These are phyloP conservation scores for Nomia melanderi DNA, from an alignment of 1,140 invertebrate species.

Conservation along the genomic window DNA sequence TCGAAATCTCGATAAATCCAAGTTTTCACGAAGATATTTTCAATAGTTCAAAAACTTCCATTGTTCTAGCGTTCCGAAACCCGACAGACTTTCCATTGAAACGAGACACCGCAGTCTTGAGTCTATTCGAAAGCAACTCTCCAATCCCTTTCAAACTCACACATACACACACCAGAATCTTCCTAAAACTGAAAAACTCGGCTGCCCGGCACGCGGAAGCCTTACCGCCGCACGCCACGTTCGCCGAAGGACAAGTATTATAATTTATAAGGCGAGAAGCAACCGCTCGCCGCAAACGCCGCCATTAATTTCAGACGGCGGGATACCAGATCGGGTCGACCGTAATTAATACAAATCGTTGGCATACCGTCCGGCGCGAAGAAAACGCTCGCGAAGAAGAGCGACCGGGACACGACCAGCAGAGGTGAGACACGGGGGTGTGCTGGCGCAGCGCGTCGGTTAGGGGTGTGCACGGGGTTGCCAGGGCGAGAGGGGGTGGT, in stretches of 20 bases:
- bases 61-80: too few relatives aligned
- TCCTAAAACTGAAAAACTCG: too few relatives aligned
- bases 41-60: too few relatives aligned
- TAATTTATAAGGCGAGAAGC: constrained; percentile 12
- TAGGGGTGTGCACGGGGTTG: not conserved
- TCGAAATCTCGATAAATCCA: too few relatives aligned
- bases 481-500: too few relatives aligned
- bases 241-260: constrained; percentile 41
- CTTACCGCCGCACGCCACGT: constrained; percentile 13
- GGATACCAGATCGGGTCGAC: constrained; percentile 33
- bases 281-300: constrained; percentile 22
- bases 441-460: not conserved
- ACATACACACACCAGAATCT: too few relatives aligned
- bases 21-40: too few relatives aligned
- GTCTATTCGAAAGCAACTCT: too few relatives aligned
- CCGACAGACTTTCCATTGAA: too few relatives aligned
- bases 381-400: constrained; percentile 37
- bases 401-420: not conserved
- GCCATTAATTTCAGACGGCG: constrained; percentile 45
- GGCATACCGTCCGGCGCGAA: constrained; percentile 35
- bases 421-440: not conserved
- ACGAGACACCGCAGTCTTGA: too few relatives aligned
- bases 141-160: too few relatives aligned
- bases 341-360: constrained; percentile 62
- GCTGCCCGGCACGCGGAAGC: not conserved